A percentile compares a stretch with the other conserved stretches of the same genome.
These are phyloP conservation scores for Enoplosus armatus DNA, from an alignment of 2,797 vertebrate species.

Conservation along the genomic window DNA sequence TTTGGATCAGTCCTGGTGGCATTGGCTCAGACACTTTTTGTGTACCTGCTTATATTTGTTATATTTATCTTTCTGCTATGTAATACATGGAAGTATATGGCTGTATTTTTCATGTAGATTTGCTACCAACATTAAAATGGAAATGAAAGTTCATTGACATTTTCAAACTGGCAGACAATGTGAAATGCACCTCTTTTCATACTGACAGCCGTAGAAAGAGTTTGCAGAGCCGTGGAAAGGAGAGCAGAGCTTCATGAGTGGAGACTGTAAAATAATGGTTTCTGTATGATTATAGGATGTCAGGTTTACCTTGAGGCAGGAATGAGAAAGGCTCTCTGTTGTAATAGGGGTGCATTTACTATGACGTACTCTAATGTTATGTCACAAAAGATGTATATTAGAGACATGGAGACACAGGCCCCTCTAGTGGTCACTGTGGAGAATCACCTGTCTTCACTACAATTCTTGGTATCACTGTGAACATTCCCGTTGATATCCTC, in stretches of 20 bases:
- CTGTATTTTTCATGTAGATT: too few relatives aligned
- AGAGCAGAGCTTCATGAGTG: conserved; percentile 34
- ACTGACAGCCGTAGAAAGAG: conserved; percentile 18
- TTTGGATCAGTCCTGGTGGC: too few relatives aligned
- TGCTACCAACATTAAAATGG: too few relatives aligned
- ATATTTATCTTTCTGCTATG: too few relatives aligned
- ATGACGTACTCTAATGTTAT: not conserved
- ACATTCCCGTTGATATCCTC: not conserved
- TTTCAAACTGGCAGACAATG: too few relatives aligned
- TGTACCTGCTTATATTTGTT: not conserved
- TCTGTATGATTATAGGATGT: conserved; percentile 26
- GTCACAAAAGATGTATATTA: not conserved
- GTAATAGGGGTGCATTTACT: not conserved
- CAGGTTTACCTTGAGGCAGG: conserved; percentile 2
- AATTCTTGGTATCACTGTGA: not conserved
- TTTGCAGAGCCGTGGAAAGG: conserved; percentile 20
- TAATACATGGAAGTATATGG: not conserved
- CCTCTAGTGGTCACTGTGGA: conserved; percentile 48
- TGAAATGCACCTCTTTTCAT: too few relatives aligned
- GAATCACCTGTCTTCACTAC: not conserved
- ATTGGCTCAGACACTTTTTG: not conserved
- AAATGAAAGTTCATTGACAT: too few relatives aligned
- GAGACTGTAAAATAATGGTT: conserved; percentile 39
- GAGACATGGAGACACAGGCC: not conserved
- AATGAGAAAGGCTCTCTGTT: conserved; percentile 1